These are phyloP conservation scores for Aradus depressus DNA, from an alignment of 2,888 invertebrate species.

Conservation along the genomic window DNA sequence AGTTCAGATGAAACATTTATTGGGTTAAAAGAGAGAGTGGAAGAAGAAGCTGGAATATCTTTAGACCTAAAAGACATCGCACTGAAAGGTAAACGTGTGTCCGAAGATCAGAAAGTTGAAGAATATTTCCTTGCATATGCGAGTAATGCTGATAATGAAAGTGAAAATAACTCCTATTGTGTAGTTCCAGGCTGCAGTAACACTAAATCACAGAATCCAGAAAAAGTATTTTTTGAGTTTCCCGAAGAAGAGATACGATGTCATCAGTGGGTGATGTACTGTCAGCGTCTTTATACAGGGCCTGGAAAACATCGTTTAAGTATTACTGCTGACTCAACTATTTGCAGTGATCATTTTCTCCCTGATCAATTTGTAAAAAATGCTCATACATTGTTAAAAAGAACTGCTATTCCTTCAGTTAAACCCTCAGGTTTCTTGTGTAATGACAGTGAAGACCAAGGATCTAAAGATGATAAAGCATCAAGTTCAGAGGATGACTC, in stretches of 20 bases:
- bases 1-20: slow-evolving; percentile 28
- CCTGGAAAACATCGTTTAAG: slow-evolving; percentile 24
- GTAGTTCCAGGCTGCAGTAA: slow-evolving; percentile 29
- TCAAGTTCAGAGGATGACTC: slow-evolving; percentile 14
- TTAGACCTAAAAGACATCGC: slow-evolving; percentile 29
- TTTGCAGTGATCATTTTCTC: slow-evolving; percentile 30
- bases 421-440: slow-evolving; percentile 4
- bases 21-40: slow-evolving; percentile 28
- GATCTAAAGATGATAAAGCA: too few species aligned
- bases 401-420: slow-evolving; percentile 29
- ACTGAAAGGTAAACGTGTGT: slow-evolving; percentile 26
- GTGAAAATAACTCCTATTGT: slow-evolving; percentile 26
- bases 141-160: slow-evolving; percentile 14
- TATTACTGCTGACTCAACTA: slow-evolving; percentile 25
- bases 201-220: slow-evolving; percentile 25
- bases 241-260: slow-evolving; percentile 26
- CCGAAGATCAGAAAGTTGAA: slow-evolving; percentile 27
- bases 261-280: slow-evolving; percentile 28
- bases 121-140: slow-evolving; percentile 23
- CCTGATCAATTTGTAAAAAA: slow-evolving; percentile 31
- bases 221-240: slow-evolving; percentile 28
- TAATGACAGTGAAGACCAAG: too few species aligned
- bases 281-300: slow-evolving; percentile 22
- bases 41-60: slow-evolving; percentile 28
- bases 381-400: slow-evolving; percentile 28